A percentile compares a stretch with the other conserved stretches of the same genome.
Evolutionary conservation across 2,797 vertebrate genomes (phyloP).

Genomic region (Danio albolineatus): DNA sequence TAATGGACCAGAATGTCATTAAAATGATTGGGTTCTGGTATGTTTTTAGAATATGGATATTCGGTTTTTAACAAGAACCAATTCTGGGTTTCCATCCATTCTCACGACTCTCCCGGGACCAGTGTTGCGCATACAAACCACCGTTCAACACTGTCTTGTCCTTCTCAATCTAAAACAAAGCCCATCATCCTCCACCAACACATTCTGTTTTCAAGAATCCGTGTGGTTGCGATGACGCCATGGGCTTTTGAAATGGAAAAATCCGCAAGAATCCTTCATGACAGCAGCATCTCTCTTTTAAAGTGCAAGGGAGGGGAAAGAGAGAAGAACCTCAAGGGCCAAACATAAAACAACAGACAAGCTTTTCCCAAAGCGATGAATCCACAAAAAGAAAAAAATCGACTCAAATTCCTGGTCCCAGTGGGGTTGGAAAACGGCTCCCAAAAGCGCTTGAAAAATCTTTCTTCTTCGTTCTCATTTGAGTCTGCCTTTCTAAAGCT

Average conservation of each 20-base stretch:
- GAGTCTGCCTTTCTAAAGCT: constrained; percentile 17
- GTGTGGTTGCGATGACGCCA: constrained; percentile 54
- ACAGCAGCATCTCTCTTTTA: constrained; percentile 49
- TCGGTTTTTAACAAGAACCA: background rate
- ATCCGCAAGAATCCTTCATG: constrained; percentile 53
- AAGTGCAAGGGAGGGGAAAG: constrained; percentile 48
- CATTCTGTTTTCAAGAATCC: constrained; percentile 48
- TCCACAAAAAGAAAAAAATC: constrained; percentile 31
- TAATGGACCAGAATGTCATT: background rate
- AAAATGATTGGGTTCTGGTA: background rate
- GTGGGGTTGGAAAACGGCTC: constrained; percentile 53
- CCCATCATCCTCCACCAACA: constrained; percentile 32
- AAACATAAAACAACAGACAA: constrained; percentile 46
- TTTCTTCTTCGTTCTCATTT: constrained; percentile 39
- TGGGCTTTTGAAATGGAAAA: constrained; percentile 50
- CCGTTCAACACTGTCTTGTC: constrained; percentile 42
- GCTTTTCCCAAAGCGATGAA: constrained; percentile 39
- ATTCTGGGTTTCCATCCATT: background rate
- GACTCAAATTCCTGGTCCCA: constrained; percentile 19
- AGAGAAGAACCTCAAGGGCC: constrained; percentile 42
- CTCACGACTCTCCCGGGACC: constrained; percentile 6
- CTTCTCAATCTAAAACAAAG: constrained; percentile 38
- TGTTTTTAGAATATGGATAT: background rate
- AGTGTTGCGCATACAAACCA: constrained; percentile 34
- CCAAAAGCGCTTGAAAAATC: constrained; percentile 48